Conservation (phyloP, 2,113 vertebrate genomes). For the Vanacampus margaritifer region DNA sequence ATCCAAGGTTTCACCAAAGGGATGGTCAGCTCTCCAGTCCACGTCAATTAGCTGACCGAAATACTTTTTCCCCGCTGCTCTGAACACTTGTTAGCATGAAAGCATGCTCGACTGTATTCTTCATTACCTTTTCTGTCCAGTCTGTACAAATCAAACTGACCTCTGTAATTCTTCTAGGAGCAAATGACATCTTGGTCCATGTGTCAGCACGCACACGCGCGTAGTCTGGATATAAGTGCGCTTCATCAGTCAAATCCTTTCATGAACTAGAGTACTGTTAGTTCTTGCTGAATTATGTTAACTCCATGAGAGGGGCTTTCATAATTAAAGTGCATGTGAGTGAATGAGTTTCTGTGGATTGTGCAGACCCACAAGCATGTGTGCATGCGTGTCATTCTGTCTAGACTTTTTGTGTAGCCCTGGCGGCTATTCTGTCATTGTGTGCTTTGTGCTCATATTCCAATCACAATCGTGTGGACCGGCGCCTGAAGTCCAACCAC, state of each 20-base stretch:
- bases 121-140: constrained; percentile 30
- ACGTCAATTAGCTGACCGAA: constrained; percentile 67
- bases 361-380: constrained; percentile 14
- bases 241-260: constrained; percentile 46
- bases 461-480: constrained; percentile 67
- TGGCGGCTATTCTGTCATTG: constrained; percentile 70
- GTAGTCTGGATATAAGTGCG: constrained; percentile 8
- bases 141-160: constrained; percentile 4
- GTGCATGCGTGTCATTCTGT: constrained; percentile 61
- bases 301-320: constrained; percentile 60
- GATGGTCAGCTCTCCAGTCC: constrained; percentile 52
- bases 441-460: constrained; percentile 70
- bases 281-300: constrained; percentile 61
- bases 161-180: constrained; percentile 46
- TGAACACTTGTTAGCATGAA: constrained; percentile 59
- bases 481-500: constrained; percentile 52
- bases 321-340: constrained; percentile 71
- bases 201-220: constrained; percentile 46
- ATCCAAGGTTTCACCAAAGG: constrained; percentile 52
- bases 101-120: constrained; percentile 57
- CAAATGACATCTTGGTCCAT: constrained; percentile 41
- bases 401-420: constrained; percentile 73
- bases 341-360: constrained; percentile 50
- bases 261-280: constrained; percentile 43
- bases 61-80: constrained; percentile 16